Evolutionary conservation across 2,888 invertebrate species (phyloP).

Genomic region (Pinctada fucata): DNA sequence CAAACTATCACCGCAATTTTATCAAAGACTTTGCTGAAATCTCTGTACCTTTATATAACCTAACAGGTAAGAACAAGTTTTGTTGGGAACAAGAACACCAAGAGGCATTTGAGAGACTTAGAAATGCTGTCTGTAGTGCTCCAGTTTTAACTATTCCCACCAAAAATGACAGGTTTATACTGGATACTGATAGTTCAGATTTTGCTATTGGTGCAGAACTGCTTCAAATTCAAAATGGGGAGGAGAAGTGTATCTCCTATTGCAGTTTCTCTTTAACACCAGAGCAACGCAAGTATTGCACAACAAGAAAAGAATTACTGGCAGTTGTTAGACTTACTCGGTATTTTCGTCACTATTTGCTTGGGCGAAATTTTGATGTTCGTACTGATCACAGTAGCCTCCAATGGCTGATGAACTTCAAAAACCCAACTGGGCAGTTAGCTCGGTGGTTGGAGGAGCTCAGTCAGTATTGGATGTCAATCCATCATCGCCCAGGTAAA

Average conservation of each 20-base stretch:
- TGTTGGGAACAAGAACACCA: neutral
- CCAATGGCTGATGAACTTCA: constrained; percentile 37
- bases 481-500: constrained; percentile 31
- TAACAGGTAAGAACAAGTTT: constrained; percentile 30
- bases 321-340: constrained; percentile 43
- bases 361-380: constrained; percentile 29
- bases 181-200: constrained; percentile 50
- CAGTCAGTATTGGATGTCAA: constrained; percentile 22
- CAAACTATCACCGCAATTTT: neutral
- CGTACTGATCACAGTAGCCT: too few species aligned
- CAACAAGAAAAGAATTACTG: constrained; percentile 50
- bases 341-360: constrained; percentile 48
- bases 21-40: constrained; percentile 20
- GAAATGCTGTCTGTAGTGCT: constrained; percentile 18
- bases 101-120: constrained; percentile 21
- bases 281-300: too few species aligned
- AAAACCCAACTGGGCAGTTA: too few species aligned
- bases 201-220: constrained; percentile 46
- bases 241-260: constrained; percentile 44
- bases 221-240: constrained; percentile 44
- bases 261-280: too few species aligned
- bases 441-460: constrained; percentile 20
- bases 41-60: constrained; percentile 37
- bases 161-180: constrained; percentile 33
- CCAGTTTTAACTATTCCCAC: constrained; percentile 40